A percentile compares a stretch with the other conserved stretches of the same genome.
These are phyloP conservation scores for Parus major DNA, from an alignment of 2,113 vertebrate genomes.

Conservation along the genomic window DNA sequence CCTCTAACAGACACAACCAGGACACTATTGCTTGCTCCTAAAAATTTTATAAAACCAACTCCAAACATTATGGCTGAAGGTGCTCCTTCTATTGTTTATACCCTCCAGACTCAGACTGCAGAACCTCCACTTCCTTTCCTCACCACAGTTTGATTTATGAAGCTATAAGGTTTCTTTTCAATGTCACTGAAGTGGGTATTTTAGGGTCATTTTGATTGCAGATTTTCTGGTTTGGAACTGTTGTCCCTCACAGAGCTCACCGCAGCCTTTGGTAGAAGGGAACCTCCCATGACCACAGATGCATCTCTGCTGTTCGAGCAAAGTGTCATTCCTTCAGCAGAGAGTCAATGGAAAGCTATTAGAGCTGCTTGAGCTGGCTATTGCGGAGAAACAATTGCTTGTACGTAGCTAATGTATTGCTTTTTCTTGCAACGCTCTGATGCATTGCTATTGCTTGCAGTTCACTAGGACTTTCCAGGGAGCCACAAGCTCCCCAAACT, in stretches of 20 bases:
- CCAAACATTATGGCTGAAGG: accelerated
- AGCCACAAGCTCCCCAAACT: not conserved
- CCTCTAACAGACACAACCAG: not conserved
- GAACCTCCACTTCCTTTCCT: not conserved
- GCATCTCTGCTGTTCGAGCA: not conserved
- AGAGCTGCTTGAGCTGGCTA: not conserved
- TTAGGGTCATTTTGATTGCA: not conserved
- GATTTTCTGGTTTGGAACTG: not conserved
- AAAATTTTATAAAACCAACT: not conserved
- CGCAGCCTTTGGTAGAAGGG: not conserved
- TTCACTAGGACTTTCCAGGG: not conserved
- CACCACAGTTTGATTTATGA: not conserved
- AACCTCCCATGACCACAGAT: not conserved
- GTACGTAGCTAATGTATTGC: not conserved
- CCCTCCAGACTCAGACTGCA: not conserved
- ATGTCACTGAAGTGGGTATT: not conserved
- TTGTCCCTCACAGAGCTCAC: not conserved
- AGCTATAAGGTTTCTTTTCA: not conserved
- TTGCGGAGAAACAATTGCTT: not conserved
- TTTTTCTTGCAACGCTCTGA: not conserved
- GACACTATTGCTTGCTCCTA: not conserved
- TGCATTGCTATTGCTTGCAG: not conserved
- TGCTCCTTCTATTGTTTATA: not conserved
- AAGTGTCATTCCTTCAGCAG: not conserved
- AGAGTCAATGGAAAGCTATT: constrained; percentile 6